These are phyloP conservation scores for Phalera bucephala DNA, from an alignment of 2,888 invertebrate species.

Conservation along the genomic window DNA sequence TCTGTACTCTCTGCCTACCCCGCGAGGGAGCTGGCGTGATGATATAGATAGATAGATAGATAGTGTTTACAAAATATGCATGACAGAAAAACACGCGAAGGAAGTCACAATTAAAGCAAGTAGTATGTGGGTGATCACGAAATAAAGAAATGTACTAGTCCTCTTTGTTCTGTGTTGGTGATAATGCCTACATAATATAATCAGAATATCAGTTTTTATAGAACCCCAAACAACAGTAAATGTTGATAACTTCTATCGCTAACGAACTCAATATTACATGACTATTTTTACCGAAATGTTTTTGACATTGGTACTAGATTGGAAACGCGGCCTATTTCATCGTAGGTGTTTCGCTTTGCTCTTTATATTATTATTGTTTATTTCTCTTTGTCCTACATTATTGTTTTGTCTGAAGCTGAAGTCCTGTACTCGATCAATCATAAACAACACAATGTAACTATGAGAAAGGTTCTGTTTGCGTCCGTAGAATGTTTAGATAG, in stretches of 20 bases:
- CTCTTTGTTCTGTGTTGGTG: too few relatives aligned
- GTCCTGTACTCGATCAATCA: slow-evolving; percentile 25
- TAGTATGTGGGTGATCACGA: too few relatives aligned
- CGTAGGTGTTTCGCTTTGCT: slow-evolving; percentile 7
- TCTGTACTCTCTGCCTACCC: too few relatives aligned
- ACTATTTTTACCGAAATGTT: slow-evolving; percentile 27
- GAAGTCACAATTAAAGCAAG: too few relatives aligned
- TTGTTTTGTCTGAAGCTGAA: slow-evolving; percentile 20
- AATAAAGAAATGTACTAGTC: too few relatives aligned
- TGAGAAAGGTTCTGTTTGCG: neutral
- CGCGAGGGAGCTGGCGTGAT: too few relatives aligned
- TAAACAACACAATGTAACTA: slow-evolving; percentile 10
- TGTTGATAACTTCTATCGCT: slow-evolving; percentile 25
- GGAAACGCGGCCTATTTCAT: slow-evolving; percentile 36
- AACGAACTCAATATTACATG: slow-evolving; percentile 13
- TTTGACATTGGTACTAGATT: slow-evolving; percentile 29
- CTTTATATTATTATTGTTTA: slow-evolving; percentile 27
- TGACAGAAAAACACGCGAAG: too few relatives aligned
- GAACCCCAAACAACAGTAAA: slow-evolving; percentile 5
- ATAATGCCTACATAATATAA: too few relatives aligned
- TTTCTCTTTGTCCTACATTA: slow-evolving; percentile 22
- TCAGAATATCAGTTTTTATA: too few relatives aligned
- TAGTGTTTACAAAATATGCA: too few relatives aligned
- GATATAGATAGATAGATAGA: too few relatives aligned
- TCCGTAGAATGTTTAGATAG: neutral